phyloP scores from a whole-genome alignment of 2,888 invertebrate genomes.

The Xestoiulus laeticollis region DNA sequence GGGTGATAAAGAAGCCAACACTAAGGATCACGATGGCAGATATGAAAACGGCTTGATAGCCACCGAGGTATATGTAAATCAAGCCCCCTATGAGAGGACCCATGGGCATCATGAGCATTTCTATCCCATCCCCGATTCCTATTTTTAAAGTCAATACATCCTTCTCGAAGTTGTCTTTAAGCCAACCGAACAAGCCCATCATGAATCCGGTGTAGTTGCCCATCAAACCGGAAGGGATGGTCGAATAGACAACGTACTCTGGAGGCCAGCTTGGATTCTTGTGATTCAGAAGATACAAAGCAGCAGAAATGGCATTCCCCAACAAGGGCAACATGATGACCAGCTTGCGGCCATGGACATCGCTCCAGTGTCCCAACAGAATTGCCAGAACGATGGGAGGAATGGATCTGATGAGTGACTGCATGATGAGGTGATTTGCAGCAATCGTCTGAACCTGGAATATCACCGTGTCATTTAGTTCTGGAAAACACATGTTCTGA shows the following conservation, averaged over 20 bases:
- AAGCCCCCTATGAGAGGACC: constrained; percentile 29
- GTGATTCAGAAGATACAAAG: constrained; percentile 15
- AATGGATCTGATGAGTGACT: neutral
- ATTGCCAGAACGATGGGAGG: constrained; percentile 31
- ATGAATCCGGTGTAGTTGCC: constrained; percentile 23
- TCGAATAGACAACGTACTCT: neutral
- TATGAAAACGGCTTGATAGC: neutral
- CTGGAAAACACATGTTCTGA: neutral
- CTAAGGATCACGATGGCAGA: neutral
- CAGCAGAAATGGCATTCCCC: neutral
- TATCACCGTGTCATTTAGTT: neutral
- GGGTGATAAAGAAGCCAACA: neutral
- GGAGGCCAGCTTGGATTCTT: neutral
- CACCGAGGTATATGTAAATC: neutral
- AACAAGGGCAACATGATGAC: neutral
- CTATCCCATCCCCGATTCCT: constrained; percentile 45
- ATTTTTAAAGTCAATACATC: neutral
- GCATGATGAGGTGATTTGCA: constrained; percentile 14
- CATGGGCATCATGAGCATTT: neutral
- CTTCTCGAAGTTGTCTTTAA: neutral
- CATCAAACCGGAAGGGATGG: neutral
- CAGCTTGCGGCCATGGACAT: constrained; percentile 49
- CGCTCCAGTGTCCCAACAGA: constrained; percentile 49
- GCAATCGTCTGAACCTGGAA: neutral
- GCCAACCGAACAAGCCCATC: constrained; percentile 40